Evolutionary conservation across 2,888 invertebrate species (phyloP), one percentile per base, ranked within the genome.

Genomic region (Lucinisca nassula): DNA sequence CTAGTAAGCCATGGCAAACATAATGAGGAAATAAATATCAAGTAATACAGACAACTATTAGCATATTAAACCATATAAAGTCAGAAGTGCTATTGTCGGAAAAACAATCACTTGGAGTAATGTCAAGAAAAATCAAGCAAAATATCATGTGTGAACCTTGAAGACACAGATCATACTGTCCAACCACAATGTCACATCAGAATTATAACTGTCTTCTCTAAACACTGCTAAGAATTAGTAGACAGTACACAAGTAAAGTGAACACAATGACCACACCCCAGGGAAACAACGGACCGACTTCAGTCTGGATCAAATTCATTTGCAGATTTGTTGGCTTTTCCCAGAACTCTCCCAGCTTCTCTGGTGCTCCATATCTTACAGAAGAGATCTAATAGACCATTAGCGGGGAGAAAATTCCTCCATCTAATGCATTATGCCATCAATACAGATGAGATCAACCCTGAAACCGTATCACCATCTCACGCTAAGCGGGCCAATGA

Each of bases 371-470:
- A 6, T 61, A 61, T 61, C 61, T 61, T 61, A 61, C 27, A 61
- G 30, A 17, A 21, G 30, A 3, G 61, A 61, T 61, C 61, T 61
- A 61, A 61, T 30, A 24, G 61, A 61, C 61, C 61, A 61, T 61
- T 61, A 61, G 61, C 27, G 6, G 27, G 30, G 30, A 61, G 61
- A 61, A 61, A 61, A 45, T 45, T 61, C 21, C 61, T 27, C 61
- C 61, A 30, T 61, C 61, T 67, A 67, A 67, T 67, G 67, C 67
- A 67, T 67, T 67, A 67, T 67, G 67, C 67, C 67, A 67, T 67
- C n/a, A 32, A 67, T 67, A 67, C 35, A 67, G 35, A 67, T 67
- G 67, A 10, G 67, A 67, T 67, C 67, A 67, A 21, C 67, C 51
- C 58, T 10, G 35, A 67, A 67, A 67, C 35, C 67, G 55, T 67